A percentile compares a stretch with the other conserved stretches of the same genome.
phyloP scores from a whole-genome alignment of 2,888 invertebrate species.

The Lochmaea capreae region DNA sequence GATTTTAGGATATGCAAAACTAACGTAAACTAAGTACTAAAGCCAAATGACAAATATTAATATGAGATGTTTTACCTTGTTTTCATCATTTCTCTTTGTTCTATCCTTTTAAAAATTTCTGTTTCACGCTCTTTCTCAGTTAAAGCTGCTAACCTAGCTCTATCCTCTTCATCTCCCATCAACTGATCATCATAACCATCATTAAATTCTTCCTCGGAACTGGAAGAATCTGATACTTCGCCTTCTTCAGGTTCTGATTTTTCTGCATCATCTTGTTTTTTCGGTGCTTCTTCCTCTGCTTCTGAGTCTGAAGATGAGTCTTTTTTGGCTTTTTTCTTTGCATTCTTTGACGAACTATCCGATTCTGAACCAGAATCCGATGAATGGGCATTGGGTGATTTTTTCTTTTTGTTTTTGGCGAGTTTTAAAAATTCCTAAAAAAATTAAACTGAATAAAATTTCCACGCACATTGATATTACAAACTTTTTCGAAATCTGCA shows the following conservation, averaged over 20 bases:
- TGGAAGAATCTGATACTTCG: conserved; percentile 80
- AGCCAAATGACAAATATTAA: background rate
- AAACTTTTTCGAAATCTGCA: conserved; percentile 11
- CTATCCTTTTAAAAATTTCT: conserved; percentile 96
- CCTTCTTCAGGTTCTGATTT: conserved; percentile 88
- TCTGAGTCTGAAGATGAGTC: conserved; percentile 61
- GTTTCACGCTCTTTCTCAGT: conserved; percentile 98
- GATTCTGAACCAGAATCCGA: conserved; percentile 63
- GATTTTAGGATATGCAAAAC: conserved; percentile 5
- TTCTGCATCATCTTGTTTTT: conserved; percentile 57
- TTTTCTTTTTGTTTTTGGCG: conserved; percentile 76
- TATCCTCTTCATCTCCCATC: conserved; percentile 97
- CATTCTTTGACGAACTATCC: conserved; percentile 57
- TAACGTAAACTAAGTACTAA: background rate
- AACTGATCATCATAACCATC: conserved; percentile 97
- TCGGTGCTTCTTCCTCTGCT: conserved; percentile 64
- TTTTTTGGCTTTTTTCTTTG: conserved; percentile 57
- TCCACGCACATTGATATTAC: conserved; percentile 11
- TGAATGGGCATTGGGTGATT: conserved; percentile 62
- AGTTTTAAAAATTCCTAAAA: conserved; percentile 82
- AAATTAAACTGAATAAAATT: conserved; percentile 12
- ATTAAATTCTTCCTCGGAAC: conserved; percentile 88
- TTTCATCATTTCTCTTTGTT: conserved; percentile 92
- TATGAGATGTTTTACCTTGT: conserved; percentile 72
- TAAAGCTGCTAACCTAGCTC: conserved; percentile 88